Conservation (phyloP, 2,888 invertebrate genomes). For the Agonopterix alstromeriana region DNA sequence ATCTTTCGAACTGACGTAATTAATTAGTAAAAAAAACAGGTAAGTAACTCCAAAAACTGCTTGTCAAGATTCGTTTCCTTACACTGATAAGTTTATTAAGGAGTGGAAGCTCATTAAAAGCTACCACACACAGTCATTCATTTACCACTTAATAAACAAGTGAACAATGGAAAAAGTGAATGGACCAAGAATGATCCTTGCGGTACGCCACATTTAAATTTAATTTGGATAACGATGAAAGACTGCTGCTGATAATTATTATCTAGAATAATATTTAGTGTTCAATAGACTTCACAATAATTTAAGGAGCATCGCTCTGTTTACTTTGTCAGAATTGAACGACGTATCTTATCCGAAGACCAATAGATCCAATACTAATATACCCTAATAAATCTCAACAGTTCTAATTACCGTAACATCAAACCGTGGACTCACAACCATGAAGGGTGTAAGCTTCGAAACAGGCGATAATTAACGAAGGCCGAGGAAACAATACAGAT, state of each 20-base stretch:
- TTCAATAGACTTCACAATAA: too few species aligned
- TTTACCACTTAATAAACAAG: conserved; percentile 12
- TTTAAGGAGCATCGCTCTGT: too few species aligned
- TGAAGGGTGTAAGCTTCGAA: conserved; percentile 35
- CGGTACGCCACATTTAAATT: too few species aligned
- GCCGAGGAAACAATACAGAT: conserved; percentile 34
- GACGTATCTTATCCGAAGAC: too few species aligned
- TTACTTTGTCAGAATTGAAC: too few species aligned
- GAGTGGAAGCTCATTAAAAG: conserved; percentile 15
- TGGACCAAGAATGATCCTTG: neutral
- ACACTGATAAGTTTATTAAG: conserved; percentile 30
- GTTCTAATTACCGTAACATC: conserved; percentile 3
- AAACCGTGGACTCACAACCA: conserved; percentile 4
- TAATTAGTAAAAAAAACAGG: conserved; percentile 18
- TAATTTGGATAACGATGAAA: too few species aligned
- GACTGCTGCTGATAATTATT: too few species aligned
- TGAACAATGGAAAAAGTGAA: conserved; percentile 4
- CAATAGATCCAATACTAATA: too few species aligned
- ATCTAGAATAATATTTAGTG: too few species aligned
- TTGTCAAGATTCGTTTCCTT: conserved; percentile 23
- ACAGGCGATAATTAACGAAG: conserved; percentile 46
- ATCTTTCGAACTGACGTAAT: conserved; percentile 17
- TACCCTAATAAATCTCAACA: too few species aligned
- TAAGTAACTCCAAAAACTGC: conserved; percentile 16
- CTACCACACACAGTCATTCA: conserved; percentile 15